These are phyloP conservation scores for Bombus waltoni DNA, from an alignment of 1,140 invertebrate genomes.

Conservation along the genomic window DNA sequence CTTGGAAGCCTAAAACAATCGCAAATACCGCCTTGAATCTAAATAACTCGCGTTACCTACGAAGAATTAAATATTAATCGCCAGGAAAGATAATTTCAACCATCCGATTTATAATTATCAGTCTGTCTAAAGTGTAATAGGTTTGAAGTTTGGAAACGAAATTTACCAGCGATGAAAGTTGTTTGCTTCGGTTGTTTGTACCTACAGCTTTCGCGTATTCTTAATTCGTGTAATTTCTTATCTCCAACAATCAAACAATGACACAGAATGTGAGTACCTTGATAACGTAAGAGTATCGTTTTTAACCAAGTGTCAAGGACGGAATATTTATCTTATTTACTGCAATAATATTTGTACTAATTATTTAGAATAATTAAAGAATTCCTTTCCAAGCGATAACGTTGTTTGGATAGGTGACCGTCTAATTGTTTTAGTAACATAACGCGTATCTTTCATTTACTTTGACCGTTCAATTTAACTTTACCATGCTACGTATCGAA, in stretches of 20 bases:
- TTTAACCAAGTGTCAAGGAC: neutral
- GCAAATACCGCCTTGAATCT: no score
- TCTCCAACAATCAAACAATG: neutral
- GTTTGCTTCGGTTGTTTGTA: neutral
- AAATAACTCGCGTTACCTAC: no score
- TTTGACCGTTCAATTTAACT: neutral
- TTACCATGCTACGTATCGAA: neutral
- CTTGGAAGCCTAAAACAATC: no score
- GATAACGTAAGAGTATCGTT: neutral
- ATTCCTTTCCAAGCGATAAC: neutral
- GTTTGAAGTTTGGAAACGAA: neutral
- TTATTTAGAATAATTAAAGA: conserved; percentile 2
- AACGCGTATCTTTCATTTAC: neutral
- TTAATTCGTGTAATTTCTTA: neutral
- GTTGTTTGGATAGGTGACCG: neutral
- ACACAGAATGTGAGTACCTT: neutral
- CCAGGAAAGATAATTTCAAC: neutral
- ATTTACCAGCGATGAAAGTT: neutral
- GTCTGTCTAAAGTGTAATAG: neutral
- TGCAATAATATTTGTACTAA: neutral
- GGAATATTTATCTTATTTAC: neutral
- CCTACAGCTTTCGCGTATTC: neutral
- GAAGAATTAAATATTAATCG: no score
- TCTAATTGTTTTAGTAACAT: neutral
- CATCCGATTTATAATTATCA: neutral